Evolutionary conservation across 2,797 vertebrate species (phyloP), one percentile per base, ranked within the genome.

Genomic region (Ambastaia sidthimunki): DNA sequence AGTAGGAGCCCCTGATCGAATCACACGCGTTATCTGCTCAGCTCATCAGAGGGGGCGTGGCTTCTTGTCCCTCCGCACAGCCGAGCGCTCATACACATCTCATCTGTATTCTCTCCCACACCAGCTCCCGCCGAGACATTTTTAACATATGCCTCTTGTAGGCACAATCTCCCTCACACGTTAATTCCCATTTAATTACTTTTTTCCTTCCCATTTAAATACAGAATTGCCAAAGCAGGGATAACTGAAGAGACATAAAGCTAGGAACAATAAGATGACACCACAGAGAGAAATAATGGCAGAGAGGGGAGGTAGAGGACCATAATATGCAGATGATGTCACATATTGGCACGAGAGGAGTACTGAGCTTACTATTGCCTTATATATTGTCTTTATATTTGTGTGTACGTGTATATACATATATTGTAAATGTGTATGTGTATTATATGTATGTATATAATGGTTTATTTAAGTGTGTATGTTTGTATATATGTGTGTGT

Each of bases 101-200:
- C 86, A 88, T 91, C 77, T 90, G 80, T 88, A 89, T 90, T 90
- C 90, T 81, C 34, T 44, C 21, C 78, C 59, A 66, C 67, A 21
- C 18, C 21, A 15, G 23, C 67, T 48, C 74, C 65, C 23, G 68
- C 67, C 44, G 77, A 86, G 78, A 82, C 79, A 57, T 78, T 86
- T 85, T 71, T 77, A 85, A 82, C 71, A 77, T 77, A 74, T 15
- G 2, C 7, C 76, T 76, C 50, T 70, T 74, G 34, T 47, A 37
- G 79, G 52, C 84, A 81, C 82, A 71, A 67, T 87, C 83, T 62
- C 71, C 57, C 41, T 80, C 47, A 74, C 72, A 78, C 57, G 74
- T 85, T 80, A 88, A 87, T 89, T 86, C 52, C 67, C 54, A 55
- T 85, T 87, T 82, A 87, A 89, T 87, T 21, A 68, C 60, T 62